Base-by-base conservation (phyloP, 1,140 invertebrate species). In the Calosoma granatense region DNA sequence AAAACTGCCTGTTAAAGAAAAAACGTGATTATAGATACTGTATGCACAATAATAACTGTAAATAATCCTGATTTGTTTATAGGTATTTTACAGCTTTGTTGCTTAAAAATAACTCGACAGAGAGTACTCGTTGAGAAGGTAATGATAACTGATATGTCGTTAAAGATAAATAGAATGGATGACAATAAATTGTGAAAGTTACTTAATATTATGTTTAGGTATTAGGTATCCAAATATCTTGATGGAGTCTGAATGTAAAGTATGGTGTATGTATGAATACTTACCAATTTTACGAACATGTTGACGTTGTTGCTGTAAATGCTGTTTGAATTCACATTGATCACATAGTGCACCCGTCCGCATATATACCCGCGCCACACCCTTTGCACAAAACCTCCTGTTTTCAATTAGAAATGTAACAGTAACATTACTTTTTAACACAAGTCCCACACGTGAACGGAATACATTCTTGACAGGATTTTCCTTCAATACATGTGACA, bases 381-480 rank as follows among this genome's bases (percentile, higher is more conserved):
- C 41, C 41, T 47, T 12, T 47, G 9, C 17, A 17, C 41, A 47
- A 47, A 30, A 47, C 41, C 41, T 47, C 41, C 9, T 47, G 41
- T 47, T 47, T 47, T 47, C 41, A 47, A 47, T 47, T 47, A 47
- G 41, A 47, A 47, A 47, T 47, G 41, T 47, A 47, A 47, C 41
- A 47, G 41, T 47, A 47, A 47, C 26, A 30, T 30, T 30, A 30
- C 26, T 30, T 30, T 30, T 30, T 30, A 30, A 14, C 41, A 47
- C 41, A 47, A 47, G 41, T 47, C 41, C 41, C 41, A 47, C 41
- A 47, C 41, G 41, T 47, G 41, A 47, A 47, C 9, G 41, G 41
- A 47, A 47, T 17, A 47, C 9, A 47, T 47, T 47, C 9, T 47
- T 47, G 41, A 47, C 17, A 47, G 17, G 17, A 9, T 47, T 47